Evolutionary conservation across 2,797 vertebrate species (phyloP), one percentile per base, ranked within the genome.

Genomic region (Lepilemur ruficaudatus): DNA sequence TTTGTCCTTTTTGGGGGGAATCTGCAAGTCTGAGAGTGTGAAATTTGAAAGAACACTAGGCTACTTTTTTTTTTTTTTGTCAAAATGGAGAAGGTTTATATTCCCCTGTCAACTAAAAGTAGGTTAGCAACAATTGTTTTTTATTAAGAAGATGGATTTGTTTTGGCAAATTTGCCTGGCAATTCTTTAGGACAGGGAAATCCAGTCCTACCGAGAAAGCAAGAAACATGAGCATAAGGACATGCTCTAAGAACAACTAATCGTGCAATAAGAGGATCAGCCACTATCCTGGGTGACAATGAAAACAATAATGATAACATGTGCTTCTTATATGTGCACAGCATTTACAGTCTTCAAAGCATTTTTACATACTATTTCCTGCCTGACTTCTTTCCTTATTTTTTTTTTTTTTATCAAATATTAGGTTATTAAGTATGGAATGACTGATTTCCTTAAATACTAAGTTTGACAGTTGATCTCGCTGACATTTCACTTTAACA

Each of bases 31-130:
- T 93, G 32, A 38, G n/a, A 95, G 25, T 75, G 30, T 93, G 72
- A 96, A 84, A 87, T 89, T 72, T 61, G 72, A 82, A 95, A 92
- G 84, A 65, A 96, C 96, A 83, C 13, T 38, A 73, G 59, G 14
- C 10, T 52, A 65, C 20, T 18, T 43, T 48, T 88, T n/a, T n/a
- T n/a, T n/a, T 23, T 48, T 48, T 59, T 85, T 46, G 43, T 67
- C 55, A 88, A 46, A 79, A 75, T 35, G 23, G 65, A 89, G 86
- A 78, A 82, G 13, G 20, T 32, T 59, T 67, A 72, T 70, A 52
- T 91, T 93, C 20, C 14, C 63, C 35, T 93, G 52, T 70, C 70
- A 94, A 15, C 20, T 48, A 20, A 20, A 17, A n/a, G 11, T 78
- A 32, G 14, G 15, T 78, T 84, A 67, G 48, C 63, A 87, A 76